Evolutionary conservation across 2,113 vertebrate species (phyloP).

Genomic region (Syngnathus typhle): DNA sequence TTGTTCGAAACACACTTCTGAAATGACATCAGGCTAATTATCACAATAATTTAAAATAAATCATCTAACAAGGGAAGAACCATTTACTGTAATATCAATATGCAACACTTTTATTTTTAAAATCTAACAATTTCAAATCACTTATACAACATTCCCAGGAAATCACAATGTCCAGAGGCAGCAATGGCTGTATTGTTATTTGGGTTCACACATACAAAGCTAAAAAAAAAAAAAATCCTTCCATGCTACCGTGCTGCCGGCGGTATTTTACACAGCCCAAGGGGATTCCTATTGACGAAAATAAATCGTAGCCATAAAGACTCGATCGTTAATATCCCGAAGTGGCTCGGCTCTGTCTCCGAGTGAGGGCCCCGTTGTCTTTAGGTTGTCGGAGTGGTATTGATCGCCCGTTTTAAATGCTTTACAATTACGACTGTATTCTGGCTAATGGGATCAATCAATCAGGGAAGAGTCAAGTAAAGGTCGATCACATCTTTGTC

Average conservation of each 20-base stretch:
- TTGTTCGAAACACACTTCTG: too few species aligned
- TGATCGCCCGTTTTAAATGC: constrained; percentile 34
- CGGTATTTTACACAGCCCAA: constrained; percentile 7
- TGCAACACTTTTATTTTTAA: too few species aligned
- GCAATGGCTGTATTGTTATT: neutral
- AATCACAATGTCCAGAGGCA: neutral
- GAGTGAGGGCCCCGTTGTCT: constrained; percentile 11
- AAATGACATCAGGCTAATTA: too few species aligned
- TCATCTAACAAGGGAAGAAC: too few species aligned
- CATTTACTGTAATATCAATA: too few species aligned
- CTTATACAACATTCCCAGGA: too few species aligned
- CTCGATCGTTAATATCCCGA: constrained; percentile 44
- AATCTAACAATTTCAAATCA: too few species aligned
- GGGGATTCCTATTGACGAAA: constrained; percentile 13
- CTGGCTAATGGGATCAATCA: constrained; percentile 16
- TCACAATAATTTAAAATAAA: too few species aligned
- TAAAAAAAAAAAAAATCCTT: too few species aligned
- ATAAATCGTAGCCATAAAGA: constrained; percentile 38
- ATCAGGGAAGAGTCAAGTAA: constrained; percentile 6
- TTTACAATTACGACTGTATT: constrained; percentile 19
- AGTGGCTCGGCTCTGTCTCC: constrained; percentile 36
- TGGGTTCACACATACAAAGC: too few species aligned
- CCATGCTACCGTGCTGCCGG: neutral
- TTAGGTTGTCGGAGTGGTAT: constrained; percentile 25
- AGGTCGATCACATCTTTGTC: neutral